Conservation (phyloP, 2,113 vertebrate genomes). For the Lasiurus borealis region DNA sequence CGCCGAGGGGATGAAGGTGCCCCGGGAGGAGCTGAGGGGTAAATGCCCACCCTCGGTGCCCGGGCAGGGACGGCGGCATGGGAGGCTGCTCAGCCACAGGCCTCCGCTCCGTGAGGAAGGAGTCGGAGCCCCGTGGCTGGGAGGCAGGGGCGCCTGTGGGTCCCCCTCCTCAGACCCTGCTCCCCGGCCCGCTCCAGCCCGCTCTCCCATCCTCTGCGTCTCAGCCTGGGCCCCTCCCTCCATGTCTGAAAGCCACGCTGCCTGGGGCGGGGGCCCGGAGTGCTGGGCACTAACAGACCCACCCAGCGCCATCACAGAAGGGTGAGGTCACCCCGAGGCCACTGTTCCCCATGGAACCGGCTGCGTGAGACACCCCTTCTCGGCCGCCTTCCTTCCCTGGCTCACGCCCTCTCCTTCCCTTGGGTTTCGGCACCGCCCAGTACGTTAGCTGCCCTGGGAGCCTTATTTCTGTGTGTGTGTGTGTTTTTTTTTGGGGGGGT, state of each 20-base stretch:
- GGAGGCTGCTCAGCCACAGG: background rate
- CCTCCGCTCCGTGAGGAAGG: background rate
- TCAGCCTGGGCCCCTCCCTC: background rate
- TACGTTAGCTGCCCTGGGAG: background rate
- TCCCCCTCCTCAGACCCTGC: background rate
- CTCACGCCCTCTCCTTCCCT: background rate
- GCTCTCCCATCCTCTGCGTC: background rate
- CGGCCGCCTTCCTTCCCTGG: background rate
- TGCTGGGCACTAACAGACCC: background rate
- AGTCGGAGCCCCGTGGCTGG: background rate
- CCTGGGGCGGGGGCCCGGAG: background rate
- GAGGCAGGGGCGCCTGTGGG: accelerated
- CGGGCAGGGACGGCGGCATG: background rate
- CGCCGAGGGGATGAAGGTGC: no score
- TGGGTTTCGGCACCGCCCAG: background rate
- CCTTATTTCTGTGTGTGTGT: no score
- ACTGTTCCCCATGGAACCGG: background rate
- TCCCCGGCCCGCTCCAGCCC: background rate
- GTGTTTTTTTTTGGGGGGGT: no score
- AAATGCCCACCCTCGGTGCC: background rate
- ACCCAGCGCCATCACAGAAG: no score
- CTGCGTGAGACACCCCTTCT: background rate
- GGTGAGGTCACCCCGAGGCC: background rate
- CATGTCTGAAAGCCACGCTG: background rate
- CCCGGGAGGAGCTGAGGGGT: background rate